Evolutionary conservation across 2,113 vertebrate genomes (phyloP).

Genomic region (Vimba vimba): DNA sequence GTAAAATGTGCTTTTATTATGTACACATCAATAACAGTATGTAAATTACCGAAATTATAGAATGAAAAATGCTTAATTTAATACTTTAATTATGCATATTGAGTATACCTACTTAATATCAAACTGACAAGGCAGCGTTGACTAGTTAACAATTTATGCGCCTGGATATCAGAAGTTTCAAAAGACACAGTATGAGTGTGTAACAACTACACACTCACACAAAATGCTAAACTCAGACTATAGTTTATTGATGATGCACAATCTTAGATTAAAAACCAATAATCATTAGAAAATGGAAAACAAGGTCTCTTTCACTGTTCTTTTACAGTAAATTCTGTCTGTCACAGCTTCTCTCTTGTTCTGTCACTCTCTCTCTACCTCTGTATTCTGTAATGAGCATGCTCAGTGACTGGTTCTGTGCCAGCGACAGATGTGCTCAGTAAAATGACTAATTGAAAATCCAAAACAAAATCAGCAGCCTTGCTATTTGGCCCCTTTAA

Average conservation of each 20-base stretch:
- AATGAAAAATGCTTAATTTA: not conserved
- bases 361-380: slow-evolving; percentile 67
- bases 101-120: not conserved
- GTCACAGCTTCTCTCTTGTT: slow-evolving; percentile 16
- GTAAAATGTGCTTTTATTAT: not conserved
- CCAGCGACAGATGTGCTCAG: slow-evolving; percentile 99
- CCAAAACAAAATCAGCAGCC: slow-evolving; percentile 98
- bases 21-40: not conserved
- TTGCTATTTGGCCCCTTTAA: slow-evolving; percentile 97
- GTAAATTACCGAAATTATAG: not conserved
- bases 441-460: slow-evolving; percentile 99
- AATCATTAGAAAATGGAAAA: not conserved
- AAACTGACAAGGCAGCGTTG: not conserved
- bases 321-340: not conserved
- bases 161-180: not conserved
- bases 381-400: slow-evolving; percentile 60
- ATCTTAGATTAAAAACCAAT: not conserved
- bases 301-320: not conserved
- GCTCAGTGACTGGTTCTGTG: slow-evolving; percentile 86
- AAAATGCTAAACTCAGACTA: not conserved
- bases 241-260: not conserved
- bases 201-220: not conserved
- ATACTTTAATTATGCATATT: not conserved
- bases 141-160: not conserved
- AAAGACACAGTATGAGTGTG: not conserved